Conservation (phyloP, 2,113 vertebrate genomes). For the Pristiophorus japonicus region DNA sequence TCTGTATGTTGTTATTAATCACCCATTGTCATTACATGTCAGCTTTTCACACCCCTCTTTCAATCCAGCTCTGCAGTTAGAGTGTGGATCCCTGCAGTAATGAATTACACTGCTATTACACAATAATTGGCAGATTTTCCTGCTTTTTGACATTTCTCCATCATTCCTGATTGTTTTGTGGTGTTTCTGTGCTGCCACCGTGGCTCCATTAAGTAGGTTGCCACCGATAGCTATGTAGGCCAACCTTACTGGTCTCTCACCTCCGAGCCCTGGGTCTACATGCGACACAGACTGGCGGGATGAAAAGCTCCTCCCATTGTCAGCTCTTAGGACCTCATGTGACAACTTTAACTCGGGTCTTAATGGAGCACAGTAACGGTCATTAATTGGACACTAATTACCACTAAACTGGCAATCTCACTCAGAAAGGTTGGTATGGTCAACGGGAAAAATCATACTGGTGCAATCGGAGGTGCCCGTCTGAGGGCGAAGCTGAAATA, state of each 20-base stretch:
- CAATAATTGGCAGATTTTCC: not conserved
- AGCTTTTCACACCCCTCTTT: not conserved
- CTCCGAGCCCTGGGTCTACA: not conserved
- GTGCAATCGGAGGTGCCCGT: not conserved
- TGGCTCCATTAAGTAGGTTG: not conserved
- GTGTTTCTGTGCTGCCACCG: not conserved
- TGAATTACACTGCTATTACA: not conserved
- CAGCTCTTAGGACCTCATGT: not conserved
- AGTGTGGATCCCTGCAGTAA: not conserved
- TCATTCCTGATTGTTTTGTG: not conserved
- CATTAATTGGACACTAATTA: not conserved
- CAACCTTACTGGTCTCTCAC: not conserved
- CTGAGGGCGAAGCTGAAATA: not conserved
- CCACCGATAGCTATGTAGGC: not conserved
- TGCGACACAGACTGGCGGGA: not conserved
- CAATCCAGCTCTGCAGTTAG: not conserved
- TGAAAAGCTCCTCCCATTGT: not conserved
- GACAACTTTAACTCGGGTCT: not conserved
- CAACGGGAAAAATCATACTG: not conserved
- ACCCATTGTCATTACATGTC: not conserved
- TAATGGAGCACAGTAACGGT: not conserved
- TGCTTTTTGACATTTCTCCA: not conserved
- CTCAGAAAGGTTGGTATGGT: not conserved
- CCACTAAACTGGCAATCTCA: not conserved
- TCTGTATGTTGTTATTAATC: conserved; percentile 8